phyloP scores from a whole-genome alignment of 2,797 vertebrate genomes.

The Propithecus perrieri region DNA sequence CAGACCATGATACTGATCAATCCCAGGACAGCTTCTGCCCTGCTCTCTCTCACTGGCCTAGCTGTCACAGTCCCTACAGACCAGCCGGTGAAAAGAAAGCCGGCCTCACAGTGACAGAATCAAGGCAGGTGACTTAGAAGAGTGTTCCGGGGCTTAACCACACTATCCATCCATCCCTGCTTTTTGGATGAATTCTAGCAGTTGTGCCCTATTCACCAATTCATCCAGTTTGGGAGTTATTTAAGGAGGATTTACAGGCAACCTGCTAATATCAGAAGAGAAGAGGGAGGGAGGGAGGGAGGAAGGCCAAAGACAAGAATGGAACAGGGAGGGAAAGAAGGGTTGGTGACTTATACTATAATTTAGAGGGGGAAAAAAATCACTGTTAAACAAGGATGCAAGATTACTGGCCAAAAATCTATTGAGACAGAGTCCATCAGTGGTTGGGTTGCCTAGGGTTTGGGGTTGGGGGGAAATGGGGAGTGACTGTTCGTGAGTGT shows the following conservation, averaged over 20 bases:
- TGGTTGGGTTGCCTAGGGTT: neutral
- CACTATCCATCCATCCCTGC: neutral
- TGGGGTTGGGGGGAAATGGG: neutral
- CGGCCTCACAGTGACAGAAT: neutral
- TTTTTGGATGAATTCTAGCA: neutral
- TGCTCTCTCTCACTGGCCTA: neutral
- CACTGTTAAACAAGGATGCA: constrained; percentile 24
- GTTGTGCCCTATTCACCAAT: neutral
- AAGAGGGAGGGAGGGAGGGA: neutral
- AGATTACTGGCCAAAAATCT: constrained; percentile 18
- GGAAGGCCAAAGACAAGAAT: neutral
- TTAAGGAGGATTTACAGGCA: neutral
- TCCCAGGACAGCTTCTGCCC: neutral
- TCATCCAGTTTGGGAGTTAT: neutral
- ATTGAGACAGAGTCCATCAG: neutral
- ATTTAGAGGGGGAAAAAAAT: neutral
- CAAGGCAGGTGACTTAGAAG: neutral
- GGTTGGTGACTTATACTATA: neutral
- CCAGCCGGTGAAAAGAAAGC: neutral
- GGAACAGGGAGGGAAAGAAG: neutral
- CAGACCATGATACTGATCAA: neutral
- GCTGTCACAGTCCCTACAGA: neutral
- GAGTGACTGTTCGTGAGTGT: neutral
- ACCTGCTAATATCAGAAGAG: neutral
- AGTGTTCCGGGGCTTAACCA: neutral